These are phyloP conservation scores for Epirrhoe alternata DNA, from an alignment of 2,888 invertebrate genomes.

Conservation along the genomic window DNA sequence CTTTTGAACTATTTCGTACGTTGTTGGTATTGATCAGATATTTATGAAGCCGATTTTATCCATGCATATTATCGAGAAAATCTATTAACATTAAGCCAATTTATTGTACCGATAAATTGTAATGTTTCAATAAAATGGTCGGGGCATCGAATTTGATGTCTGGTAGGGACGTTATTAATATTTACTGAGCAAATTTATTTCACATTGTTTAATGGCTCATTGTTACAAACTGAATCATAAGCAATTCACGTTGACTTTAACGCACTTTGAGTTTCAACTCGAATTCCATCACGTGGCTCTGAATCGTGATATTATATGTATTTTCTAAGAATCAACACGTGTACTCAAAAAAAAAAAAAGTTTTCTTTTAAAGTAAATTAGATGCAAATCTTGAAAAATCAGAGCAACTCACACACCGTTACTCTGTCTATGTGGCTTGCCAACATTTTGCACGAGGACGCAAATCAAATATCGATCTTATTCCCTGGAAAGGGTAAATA, in stretches of 20 bases:
- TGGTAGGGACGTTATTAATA: slow-evolving; percentile 19
- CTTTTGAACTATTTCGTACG: no score
- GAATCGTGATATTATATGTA: no score
- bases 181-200: slow-evolving; percentile 15
- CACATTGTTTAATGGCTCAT: neutral
- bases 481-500: no score
- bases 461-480: no score
- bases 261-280: neutral
- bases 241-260: neutral
- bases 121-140: slow-evolving; percentile 29
- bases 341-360: no score
- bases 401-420: no score
- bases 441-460: no score
- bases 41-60: neutral
- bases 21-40: slow-evolving; percentile 1
- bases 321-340: no score
- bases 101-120: slow-evolving; percentile 25
- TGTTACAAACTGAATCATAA: neutral
- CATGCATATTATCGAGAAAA: slow-evolving; percentile 6
- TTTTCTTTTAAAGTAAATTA: no score
- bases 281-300: no score
- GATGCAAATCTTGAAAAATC: no score
- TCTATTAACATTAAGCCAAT: slow-evolving; percentile 18
- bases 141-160: slow-evolving; percentile 25
- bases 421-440: no score